Base-by-base conservation (phyloP, 2,797 vertebrate genomes). In the Megalops cyprinoides region DNA sequence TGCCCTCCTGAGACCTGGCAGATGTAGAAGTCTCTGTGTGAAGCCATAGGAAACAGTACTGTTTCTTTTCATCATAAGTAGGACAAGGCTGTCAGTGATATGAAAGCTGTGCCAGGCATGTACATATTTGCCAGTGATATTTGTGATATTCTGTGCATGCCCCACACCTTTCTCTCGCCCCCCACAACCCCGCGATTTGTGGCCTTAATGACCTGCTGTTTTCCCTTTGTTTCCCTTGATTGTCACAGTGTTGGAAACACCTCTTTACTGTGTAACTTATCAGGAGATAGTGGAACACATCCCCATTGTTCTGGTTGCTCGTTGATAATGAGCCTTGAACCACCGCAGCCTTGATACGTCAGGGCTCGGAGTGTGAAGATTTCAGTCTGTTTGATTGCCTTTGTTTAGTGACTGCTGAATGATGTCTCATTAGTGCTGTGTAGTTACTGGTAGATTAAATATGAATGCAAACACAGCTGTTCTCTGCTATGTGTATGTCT, bases 31-130 rank as follows among this genome's bases (percentile, higher is more conserved):
- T 53, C 10, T 53, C 1, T 1, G 25, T 1, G 20, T 20, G 23
- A 73, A 2, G 8, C 28, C n/a, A 25, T 0, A 28, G 31, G 31
- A 55, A 10, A n/a, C 12, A 12, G 14, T 75, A n/a, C 48, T 1
- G 28, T 65, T 5, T 23, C 44, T 60, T 80, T 84, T 74, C 55
- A 34, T n/a, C 28, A 31, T 58, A 60, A 49, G 44, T 53, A 53
- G 48, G 79, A 76, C 65, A 82, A 49, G 49, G 77, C 77, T 56
- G 34, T 83, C 79, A 84, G 39, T 62, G 85, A 89, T 87, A 84
- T 79, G 9, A 62, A 58, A 23, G 76, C 80, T 79, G 39, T 74
- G 77, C 56, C n/a, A 46, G 34, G 71, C 42, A n/a, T 81, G 76
- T 81, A 71, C 18, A 1, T 82, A 85, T 88, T 20, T 78, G 84